Percentiles rank a stretch among this genome's conserved stretches.
Conservation (phyloP, 2,888 invertebrate species). For the Hypolimnas misippus region DNA sequence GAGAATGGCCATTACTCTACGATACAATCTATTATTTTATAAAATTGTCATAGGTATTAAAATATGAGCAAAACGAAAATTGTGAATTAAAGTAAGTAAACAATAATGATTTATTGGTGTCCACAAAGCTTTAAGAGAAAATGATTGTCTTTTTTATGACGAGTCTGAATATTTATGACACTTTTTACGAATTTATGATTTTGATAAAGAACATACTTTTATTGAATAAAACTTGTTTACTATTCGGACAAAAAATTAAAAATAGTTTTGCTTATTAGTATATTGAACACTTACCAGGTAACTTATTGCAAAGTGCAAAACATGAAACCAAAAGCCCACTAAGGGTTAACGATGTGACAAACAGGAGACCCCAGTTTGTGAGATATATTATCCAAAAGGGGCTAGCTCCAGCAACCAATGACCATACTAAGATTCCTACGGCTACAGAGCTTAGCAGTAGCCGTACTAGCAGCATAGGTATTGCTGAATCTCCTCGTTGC, state of each 20-base stretch:
- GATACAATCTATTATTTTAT: too few species aligned
- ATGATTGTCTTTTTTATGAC: too few species aligned
- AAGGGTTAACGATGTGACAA: slow-evolving; percentile 57
- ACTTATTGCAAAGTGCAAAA: slow-evolving; percentile 50
- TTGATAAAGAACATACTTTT: background rate
- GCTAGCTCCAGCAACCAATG: slow-evolving; percentile 52
- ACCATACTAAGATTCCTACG: slow-evolving; percentile 63
- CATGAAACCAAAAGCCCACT: slow-evolving; percentile 62
- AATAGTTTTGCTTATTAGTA: background rate
- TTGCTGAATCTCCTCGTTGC: slow-evolving; percentile 71
- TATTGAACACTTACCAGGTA: slow-evolving; percentile 56
- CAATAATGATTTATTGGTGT: too few species aligned
- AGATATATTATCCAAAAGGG: slow-evolving; percentile 68
- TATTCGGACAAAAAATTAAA: background rate
- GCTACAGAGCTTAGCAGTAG: slow-evolving; percentile 55
- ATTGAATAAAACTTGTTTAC: background rate
- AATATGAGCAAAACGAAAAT: too few species aligned
- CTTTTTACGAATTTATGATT: background rate
- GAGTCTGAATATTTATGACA: too few species aligned
- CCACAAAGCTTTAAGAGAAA: too few species aligned
- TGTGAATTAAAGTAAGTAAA: too few species aligned
- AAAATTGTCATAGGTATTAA: too few species aligned
- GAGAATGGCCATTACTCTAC: too few species aligned
- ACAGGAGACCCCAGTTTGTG: slow-evolving; percentile 75
- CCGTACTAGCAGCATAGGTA: slow-evolving; percentile 65